A percentile compares a stretch with the other conserved stretches of the same genome.
Evolutionary conservation across 2,888 invertebrate species (phyloP).

Genomic region (Zele albiditarsus): DNA sequence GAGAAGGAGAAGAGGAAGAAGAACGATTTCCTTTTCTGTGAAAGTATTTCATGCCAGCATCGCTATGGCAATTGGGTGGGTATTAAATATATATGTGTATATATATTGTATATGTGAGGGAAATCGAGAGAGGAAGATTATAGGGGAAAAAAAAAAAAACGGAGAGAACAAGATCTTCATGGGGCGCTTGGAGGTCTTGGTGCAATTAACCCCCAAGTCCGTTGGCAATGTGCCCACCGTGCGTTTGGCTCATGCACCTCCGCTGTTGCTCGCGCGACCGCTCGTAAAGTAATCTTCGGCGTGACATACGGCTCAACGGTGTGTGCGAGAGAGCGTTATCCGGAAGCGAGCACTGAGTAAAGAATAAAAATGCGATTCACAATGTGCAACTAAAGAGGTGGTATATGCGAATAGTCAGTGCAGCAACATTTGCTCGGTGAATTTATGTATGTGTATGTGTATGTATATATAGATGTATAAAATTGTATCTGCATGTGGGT

Average conservation of each 20-base stretch:
- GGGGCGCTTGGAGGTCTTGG: slow-evolving; percentile 39
- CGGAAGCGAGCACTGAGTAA: slow-evolving; percentile 33
- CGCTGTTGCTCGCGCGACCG: slow-evolving; percentile 39
- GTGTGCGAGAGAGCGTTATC: slow-evolving; percentile 35
- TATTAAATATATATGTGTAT: slow-evolving; percentile 6
- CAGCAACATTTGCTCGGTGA: background rate
- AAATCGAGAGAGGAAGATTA: background rate
- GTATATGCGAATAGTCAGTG: background rate
- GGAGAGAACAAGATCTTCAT: slow-evolving; percentile 28
- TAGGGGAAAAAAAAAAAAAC: background rate
- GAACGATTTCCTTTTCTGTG: slow-evolving; percentile 6
- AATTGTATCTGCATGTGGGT: slow-evolving; percentile 41
- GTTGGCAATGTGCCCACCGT: slow-evolving; percentile 48
- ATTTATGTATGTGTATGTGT: background rate
- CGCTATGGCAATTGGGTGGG: background rate
- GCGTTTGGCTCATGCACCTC: slow-evolving; percentile 39
- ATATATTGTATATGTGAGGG: background rate
- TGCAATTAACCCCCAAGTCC: slow-evolving; percentile 50
- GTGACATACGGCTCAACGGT: slow-evolving; percentile 42
- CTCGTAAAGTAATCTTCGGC: slow-evolving; percentile 49
- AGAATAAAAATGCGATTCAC: slow-evolving; percentile 10
- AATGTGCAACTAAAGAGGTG: background rate
- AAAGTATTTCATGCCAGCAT: slow-evolving; percentile 2
- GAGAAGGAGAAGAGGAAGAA: background rate
- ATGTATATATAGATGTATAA: background rate